Percentiles rank a stretch among this genome's conserved stretches.
These are phyloP conservation scores for Xyrauchen texanus DNA, from an alignment of 2,113 vertebrate genomes.

Conservation along the genomic window DNA sequence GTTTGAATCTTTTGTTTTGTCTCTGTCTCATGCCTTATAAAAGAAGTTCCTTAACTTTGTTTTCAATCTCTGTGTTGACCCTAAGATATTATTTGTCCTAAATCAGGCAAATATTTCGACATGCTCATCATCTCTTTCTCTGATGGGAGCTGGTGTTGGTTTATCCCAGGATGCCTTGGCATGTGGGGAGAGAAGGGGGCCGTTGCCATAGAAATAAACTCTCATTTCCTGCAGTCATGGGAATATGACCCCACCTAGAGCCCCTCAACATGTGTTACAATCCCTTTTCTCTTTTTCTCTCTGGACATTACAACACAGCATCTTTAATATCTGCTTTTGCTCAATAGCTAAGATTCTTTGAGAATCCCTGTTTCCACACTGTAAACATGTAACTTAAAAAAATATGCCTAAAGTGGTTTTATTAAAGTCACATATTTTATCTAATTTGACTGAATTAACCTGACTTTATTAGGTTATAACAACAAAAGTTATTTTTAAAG, in stretches of 20 bases:
- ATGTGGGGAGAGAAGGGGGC: slow-evolving; percentile 52
- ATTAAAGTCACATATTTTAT: no score
- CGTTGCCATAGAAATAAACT: slow-evolving; percentile 69
- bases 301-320: neutral
- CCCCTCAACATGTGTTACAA: slow-evolving; percentile 47
- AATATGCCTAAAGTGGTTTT: no score
- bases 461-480: no score
- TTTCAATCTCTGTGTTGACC: slow-evolving; percentile 7
- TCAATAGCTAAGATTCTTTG: neutral
- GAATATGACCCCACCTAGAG: slow-evolving; percentile 73
- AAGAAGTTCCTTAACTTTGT: slow-evolving; percentile 1
- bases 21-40: slow-evolving; percentile 12
- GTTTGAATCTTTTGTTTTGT: slow-evolving; percentile 3
- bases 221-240: slow-evolving; percentile 77
- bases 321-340: neutral
- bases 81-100: slow-evolving; percentile 1
- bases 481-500: no score
- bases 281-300: slow-evolving; percentile 18
- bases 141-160: slow-evolving; percentile 14
- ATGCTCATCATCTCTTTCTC: neutral
- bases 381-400: no score
- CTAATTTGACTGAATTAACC: no score
- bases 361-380: no score
- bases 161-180: slow-evolving; percentile 49
- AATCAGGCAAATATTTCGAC: neutral